Base-by-base conservation (phyloP, 2,797 vertebrate genomes). In the Lagorchestes hirsutus region DNA sequence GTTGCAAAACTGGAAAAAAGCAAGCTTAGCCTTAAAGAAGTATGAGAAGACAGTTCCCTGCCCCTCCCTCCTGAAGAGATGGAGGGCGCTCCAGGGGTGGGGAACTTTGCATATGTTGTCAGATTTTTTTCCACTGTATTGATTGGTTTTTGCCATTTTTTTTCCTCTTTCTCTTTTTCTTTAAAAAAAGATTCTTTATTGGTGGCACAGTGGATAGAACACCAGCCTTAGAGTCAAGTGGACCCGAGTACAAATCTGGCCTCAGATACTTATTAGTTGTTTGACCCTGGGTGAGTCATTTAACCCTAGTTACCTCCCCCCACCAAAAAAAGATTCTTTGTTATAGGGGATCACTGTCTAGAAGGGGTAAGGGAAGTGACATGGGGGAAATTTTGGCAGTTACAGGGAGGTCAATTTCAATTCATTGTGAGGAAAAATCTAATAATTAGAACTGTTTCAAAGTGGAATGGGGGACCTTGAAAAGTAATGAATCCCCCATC, bases 281-380 rank as follows among this genome's bases (percentile, higher is more conserved):
- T 92, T 31, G 40, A 0, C 0, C 27, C 31, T 55, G 0, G 90
- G 91, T 58, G 50, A 90, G 91, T 56, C 55, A 0, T 16, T 58
- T 4, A 95, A 91, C 93, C 94, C 93, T 90, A 95, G 50, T 46
- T 57, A 29, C 74, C 96, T 95, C 92, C n/a, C 18, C 16, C 34
- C 28, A 59, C 29, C 29, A 74, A 18, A 74, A n/a, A 82, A 82
- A 40, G 67, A 82, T 40, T 62, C 31, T 34, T 62, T 82, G 13
- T 87, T 87, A 87, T 46, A 46, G 40, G 22, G 22, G 9, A 87
- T 87, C 40, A 27, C 40, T 50, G 2, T 87, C 8, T 87, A 46
- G 74, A 87, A 82, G 40, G 74, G 40, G 1, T 11, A 46, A 87
- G 40, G 74, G 18, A 87, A 87, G 22, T 87, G 40, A 87, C 46